Evolutionary conservation across 2,888 invertebrate genomes (phyloP).

Genomic region (Lomographa bimaculata): DNA sequence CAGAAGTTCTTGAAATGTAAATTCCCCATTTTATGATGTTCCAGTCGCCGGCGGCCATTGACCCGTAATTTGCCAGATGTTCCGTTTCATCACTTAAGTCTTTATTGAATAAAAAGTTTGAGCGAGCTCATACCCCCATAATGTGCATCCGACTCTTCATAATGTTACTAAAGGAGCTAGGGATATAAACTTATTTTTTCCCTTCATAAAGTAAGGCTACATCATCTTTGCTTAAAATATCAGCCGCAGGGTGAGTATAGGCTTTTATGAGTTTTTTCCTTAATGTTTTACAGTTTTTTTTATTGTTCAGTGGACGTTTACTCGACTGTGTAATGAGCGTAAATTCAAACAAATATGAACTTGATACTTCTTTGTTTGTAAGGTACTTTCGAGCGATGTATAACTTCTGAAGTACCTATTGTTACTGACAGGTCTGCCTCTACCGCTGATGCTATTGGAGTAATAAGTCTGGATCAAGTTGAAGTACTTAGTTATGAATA

Average conservation of each 20-base stretch:
- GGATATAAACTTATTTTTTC: constrained; percentile 27
- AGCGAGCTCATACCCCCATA: constrained; percentile 46
- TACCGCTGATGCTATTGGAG: too few species aligned
- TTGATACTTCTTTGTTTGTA: too few species aligned
- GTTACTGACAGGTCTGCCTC: too few species aligned
- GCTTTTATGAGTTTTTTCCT: constrained; percentile 21
- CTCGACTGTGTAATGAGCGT: constrained; percentile 11
- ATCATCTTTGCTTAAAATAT: constrained; percentile 25
- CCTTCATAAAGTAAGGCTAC: constrained; percentile 26
- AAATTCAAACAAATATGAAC: constrained; percentile 20
- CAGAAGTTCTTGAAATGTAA: constrained; percentile 43
- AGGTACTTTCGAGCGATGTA: too few species aligned
- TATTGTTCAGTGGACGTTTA: constrained; percentile 22
- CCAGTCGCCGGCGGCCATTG: constrained; percentile 44
- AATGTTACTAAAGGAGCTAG: constrained; percentile 30
- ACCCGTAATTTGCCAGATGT: constrained; percentile 56
- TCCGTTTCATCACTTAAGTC: constrained; percentile 50
- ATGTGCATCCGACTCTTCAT: constrained; percentile 43
- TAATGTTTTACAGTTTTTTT: constrained; percentile 24
- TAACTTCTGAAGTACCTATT: too few species aligned
- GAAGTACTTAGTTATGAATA: too few species aligned
- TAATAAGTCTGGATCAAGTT: too few species aligned
- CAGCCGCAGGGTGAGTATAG: constrained; percentile 17
- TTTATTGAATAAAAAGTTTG: constrained; percentile 58
- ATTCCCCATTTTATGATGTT: constrained; percentile 47